phyloP scores from a whole-genome alignment of 2,888 invertebrate species.

The Drosophila heteroneura region DNA sequence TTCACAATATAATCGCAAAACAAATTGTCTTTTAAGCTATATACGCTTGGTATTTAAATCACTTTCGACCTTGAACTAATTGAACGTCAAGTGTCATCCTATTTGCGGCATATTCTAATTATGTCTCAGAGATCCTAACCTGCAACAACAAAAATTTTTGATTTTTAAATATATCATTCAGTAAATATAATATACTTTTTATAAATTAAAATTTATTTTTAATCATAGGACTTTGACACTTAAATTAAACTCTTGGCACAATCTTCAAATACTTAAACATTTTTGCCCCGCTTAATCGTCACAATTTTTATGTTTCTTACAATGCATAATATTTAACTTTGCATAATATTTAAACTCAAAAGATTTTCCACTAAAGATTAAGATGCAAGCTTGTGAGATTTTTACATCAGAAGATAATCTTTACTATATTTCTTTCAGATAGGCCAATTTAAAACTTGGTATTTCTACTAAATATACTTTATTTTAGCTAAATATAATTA shows the following conservation, averaged over 20 bases:
- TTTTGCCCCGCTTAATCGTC: not conserved
- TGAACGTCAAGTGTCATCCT: not conserved
- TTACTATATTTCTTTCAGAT: no score
- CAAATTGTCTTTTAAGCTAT: not conserved
- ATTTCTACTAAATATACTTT: not conserved
- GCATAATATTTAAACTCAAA: not conserved
- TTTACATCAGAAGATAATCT: not conserved
- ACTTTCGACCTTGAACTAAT: slow-evolving; percentile 2
- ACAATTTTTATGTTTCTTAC: not conserved
- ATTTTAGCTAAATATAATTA: no score
- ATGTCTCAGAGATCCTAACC: not conserved
- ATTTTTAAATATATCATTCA: not conserved
- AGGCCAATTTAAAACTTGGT: no score
- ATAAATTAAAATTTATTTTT: not conserved
- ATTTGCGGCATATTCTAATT: slow-evolving; percentile 4
- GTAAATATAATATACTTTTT: not conserved
- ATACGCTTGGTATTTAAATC: not conserved
- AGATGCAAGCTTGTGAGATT: not conserved
- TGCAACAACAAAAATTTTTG: not conserved
- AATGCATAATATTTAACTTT: not conserved
- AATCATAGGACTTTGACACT: not conserved
- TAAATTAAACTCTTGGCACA: not conserved
- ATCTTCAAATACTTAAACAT: not conserved
- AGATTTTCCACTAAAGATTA: not conserved
- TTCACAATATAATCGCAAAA: not conserved